Conservation (phyloP, 2,888 invertebrate species). For the Nephrocerus scutellatus region DNA sequence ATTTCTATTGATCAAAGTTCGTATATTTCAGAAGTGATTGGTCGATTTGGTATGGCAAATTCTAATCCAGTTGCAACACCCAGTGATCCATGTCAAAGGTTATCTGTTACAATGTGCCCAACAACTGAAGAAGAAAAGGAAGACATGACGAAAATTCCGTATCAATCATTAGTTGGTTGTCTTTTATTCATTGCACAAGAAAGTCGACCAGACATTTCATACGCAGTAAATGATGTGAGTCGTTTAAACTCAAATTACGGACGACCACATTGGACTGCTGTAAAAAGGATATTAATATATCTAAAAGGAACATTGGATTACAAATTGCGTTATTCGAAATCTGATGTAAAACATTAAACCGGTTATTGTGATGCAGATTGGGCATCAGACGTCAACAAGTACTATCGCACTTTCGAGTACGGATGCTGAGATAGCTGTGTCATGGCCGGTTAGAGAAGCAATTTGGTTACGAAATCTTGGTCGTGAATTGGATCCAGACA, state of each 20-base stretch:
- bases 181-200: conserved; percentile 18
- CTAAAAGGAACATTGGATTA: too few species aligned
- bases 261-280: conserved; percentile 19
- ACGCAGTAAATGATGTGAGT: conserved; percentile 14
- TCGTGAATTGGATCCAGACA: too few species aligned
- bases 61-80: conserved; percentile 16
- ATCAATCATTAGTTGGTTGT: conserved; percentile 18
- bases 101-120: conserved; percentile 18
- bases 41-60: conserved; percentile 15
- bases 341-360: too few species aligned
- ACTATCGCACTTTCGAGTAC: too few species aligned
- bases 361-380: too few species aligned
- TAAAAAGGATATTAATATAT: conserved; percentile 20
- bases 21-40: conserved; percentile 12
- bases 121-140: conserved; percentile 13
- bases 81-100: conserved; percentile 19
- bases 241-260: conserved; percentile 16
- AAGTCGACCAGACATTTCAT: conserved; percentile 19
- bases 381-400: too few species aligned
- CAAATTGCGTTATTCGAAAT: too few species aligned
- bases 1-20: not conserved
- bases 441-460: too few species aligned
- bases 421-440: too few species aligned
- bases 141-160: conserved; percentile 19
- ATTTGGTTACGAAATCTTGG: too few species aligned